Evolutionary conservation across 2,113 vertebrate genomes (phyloP), one percentile per base, ranked within the genome.

Genomic region (Fulmarus glacialis): DNA sequence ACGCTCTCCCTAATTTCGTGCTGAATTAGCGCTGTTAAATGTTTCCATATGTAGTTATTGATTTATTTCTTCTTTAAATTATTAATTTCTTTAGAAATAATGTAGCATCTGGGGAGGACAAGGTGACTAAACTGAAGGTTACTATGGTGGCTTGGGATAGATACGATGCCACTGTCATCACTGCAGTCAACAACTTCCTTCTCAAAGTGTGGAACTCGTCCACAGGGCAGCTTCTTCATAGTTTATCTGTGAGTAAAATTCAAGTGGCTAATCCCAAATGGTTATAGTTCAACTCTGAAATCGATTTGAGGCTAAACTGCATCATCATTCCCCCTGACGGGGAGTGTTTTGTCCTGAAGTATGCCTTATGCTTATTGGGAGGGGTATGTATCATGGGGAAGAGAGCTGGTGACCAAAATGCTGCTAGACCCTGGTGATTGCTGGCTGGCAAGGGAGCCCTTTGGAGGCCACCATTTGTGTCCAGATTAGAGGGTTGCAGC

Each of bases 101-200:
- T 43, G 82, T 98, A 50, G 81, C 96, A 34, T 98, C 97, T 84
- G 98, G 98, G 18, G 99, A 99, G 90, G 99, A 99, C 97, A 99
- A 99, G 97, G 97, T 98, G 59, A 98, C 99, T 63, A 99, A 99
- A 95, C 98, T 99, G 96, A 99, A 99, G 95, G 99, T 99, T 73
- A 99, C 99, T 34, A 99, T 99, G 99, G 99, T 99, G 60, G 99
- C 99, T 32, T 99, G 99, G 99, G 99, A 99, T 97, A 99, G 99
- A 23, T 98, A 97, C 0, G 99, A 99, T 59, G 97, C 97, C 74
- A 99, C 99, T 0, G 98, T 99, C 97, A 99, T 99, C 97, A 99
- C 99, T 40, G 99, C 99, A 27, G 99, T 99, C 88, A 99, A 99
- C 80, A 99, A 99, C 95, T 99, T 99, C 93, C 98, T 99, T 90